Evolutionary conservation across 2,113 vertebrate species (phyloP).

Genomic region (Ptilonorhynchus violaceus): DNA sequence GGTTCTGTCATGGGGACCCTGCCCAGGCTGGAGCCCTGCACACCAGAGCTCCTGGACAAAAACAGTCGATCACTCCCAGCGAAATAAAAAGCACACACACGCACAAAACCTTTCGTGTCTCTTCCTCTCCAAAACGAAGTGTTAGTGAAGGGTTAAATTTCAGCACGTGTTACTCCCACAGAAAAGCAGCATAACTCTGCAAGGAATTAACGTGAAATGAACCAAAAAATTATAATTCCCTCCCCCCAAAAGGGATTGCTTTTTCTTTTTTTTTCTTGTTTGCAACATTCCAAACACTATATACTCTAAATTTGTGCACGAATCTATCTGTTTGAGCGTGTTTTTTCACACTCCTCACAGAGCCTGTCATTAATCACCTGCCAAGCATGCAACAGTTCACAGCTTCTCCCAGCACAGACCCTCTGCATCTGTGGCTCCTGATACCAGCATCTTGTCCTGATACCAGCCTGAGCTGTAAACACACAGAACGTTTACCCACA

Average conservation of each 20-base stretch:
- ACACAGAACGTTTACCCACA: background rate
- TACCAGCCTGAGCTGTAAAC: background rate
- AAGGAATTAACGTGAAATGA: background rate
- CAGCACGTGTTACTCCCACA: background rate
- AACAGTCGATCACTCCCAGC: background rate
- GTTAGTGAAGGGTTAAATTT: background rate
- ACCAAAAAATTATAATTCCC: background rate
- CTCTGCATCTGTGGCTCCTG: background rate
- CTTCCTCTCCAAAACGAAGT: background rate
- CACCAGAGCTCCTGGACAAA: background rate
- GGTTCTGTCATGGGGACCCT: background rate
- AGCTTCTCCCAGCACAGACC: background rate
- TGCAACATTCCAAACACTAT: background rate
- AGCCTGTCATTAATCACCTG: background rate
- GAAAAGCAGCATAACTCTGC: background rate
- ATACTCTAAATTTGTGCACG: background rate
- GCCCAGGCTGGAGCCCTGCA: background rate
- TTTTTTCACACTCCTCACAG: background rate
- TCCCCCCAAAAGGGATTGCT: background rate
- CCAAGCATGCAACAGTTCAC: background rate
- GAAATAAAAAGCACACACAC: background rate
- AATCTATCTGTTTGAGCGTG: rapidly evolving
- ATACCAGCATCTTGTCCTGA: background rate
- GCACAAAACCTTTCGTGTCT: background rate
- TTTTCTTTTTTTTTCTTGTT: background rate